Conservation (phyloP, 2,888 invertebrate species). For the Melanostoma mellinum region DNA sequence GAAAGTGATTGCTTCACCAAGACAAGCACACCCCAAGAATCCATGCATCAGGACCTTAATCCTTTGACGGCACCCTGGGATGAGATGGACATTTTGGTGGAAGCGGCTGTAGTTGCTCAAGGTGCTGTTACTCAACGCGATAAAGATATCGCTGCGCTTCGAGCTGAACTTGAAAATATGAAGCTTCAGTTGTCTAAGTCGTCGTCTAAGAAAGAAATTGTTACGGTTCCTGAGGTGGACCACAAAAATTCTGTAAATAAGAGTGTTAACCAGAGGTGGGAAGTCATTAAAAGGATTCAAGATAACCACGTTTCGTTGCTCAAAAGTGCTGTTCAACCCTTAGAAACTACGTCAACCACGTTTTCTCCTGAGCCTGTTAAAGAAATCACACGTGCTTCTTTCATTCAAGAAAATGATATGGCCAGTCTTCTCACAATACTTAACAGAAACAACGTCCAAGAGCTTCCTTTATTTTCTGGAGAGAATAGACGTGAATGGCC, state of each 20-base stretch:
- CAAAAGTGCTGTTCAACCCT: neutral
- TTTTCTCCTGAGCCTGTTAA: neutral
- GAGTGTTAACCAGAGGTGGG: neutral
- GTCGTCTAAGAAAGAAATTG: no score
- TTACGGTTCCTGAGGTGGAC: no score
- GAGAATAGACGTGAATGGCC: constrained; percentile 10
- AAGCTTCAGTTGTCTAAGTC: neutral
- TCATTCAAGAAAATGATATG: neutral
- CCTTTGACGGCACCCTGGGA: neutral
- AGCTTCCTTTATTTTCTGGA: constrained; percentile 1
- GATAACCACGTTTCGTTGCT: neutral
- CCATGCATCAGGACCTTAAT: neutral
- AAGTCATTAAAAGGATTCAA: constrained; percentile 6
- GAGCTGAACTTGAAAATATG: constrained; percentile 1
- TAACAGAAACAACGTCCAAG: constrained; percentile 4
- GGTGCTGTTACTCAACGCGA: neutral
- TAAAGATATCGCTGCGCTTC: neutral
- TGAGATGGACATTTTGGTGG: neutral
- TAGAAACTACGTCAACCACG: neutral
- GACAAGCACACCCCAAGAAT: neutral
- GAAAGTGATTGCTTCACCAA: neutral
- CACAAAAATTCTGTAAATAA: no score
- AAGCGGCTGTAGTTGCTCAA: constrained; percentile 10
- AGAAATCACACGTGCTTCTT: neutral
- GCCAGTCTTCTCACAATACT: neutral